These are phyloP conservation scores for Clivina fossor DNA, from an alignment of 2,888 invertebrate genomes.

Conservation along the genomic window DNA sequence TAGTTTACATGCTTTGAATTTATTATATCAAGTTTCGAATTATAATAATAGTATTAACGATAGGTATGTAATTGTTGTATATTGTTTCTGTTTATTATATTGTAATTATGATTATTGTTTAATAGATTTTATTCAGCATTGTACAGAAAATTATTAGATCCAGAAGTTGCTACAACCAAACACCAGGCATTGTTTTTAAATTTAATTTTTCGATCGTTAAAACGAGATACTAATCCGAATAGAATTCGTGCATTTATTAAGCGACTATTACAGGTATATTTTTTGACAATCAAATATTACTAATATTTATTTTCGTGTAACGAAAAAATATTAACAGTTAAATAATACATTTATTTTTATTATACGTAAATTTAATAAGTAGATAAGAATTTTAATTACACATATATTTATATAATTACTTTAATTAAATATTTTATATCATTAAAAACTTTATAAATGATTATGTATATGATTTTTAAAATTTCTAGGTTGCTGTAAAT, in stretches of 20 bases:
- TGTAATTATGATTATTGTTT: constrained; percentile 32
- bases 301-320: too few species aligned
- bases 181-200: constrained; percentile 82
- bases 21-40: constrained; percentile 66
- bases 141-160: constrained; percentile 82
- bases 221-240: constrained; percentile 70
- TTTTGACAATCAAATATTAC: constrained; percentile 11
- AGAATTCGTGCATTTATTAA: constrained; percentile 85
- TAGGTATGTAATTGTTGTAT: constrained; percentile 56
- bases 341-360: too few species aligned
- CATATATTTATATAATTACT: constrained; percentile 37
- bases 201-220: constrained; percentile 81
- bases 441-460: constrained; percentile 5
- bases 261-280: constrained; percentile 69
- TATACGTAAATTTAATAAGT: constrained; percentile 12
- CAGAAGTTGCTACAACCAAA: constrained; percentile 68
- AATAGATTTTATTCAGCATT: constrained; percentile 82
- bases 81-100: constrained; percentile 12
- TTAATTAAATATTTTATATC: constrained; percentile 10
- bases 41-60: constrained; percentile 57
- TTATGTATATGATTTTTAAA: constrained; percentile 26
- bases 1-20: constrained; percentile 58
- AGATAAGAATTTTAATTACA: constrained; percentile 5
- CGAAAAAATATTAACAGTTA: too few species aligned
- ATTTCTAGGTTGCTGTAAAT: constrained; percentile 64